Conservation (phyloP, 2,888 invertebrate genomes). For the Abrostola tripartita region DNA sequence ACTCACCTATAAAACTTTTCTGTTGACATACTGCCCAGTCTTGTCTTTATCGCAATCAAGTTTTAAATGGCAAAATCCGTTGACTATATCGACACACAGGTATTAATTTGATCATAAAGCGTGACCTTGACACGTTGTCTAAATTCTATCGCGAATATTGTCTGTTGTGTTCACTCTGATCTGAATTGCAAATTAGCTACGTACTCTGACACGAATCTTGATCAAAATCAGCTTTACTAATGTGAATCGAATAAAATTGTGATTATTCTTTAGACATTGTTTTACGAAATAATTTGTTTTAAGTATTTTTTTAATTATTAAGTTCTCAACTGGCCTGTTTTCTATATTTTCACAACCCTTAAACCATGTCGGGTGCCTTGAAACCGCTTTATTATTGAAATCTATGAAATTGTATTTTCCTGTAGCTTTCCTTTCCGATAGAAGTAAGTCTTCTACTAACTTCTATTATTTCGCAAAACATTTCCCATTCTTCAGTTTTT, state of each 20-base stretch:
- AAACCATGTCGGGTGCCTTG: no score
- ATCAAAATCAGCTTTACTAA: slow-evolving; percentile 17
- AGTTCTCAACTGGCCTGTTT: not conserved
- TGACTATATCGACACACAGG: slow-evolving; percentile 8
- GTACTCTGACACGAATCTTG: slow-evolving; percentile 24
- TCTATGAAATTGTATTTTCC: no score
- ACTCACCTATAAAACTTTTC: no score
- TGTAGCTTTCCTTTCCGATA: no score
- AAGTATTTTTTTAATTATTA: no score
- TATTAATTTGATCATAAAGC: slow-evolving; percentile 35
- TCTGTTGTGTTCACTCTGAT: slow-evolving; percentile 41
- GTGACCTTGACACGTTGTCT: slow-evolving; percentile 56
- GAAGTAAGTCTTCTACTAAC: no score
- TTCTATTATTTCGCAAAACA: not conserved
- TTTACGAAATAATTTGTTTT: not conserved
- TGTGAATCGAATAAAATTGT: slow-evolving; percentile 9
- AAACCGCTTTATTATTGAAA: no score
- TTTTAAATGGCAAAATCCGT: slow-evolving; percentile 28
- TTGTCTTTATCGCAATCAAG: slow-evolving; percentile 9
- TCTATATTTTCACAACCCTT: no score
- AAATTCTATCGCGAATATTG: slow-evolving; percentile 49
- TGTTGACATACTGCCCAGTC: not conserved
- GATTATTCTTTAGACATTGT: not conserved
- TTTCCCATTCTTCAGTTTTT: slow-evolving; percentile 8
- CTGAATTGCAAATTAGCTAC: slow-evolving; percentile 60